Conservation (phyloP, 2,113 vertebrate genomes). For the Cebus imitator region DNA sequence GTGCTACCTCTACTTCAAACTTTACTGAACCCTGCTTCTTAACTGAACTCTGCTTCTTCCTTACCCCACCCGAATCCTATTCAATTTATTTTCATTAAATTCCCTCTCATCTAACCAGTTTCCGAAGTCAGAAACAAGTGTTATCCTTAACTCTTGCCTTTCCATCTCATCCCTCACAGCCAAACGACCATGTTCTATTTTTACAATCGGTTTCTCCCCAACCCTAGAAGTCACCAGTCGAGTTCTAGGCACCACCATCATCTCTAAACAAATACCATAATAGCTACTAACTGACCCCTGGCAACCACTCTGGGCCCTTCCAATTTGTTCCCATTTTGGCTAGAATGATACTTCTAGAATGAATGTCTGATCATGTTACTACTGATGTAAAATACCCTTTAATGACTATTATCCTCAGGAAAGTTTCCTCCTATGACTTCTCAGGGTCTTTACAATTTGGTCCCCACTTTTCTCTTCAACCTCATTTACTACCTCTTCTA, state of each 20-base stretch:
- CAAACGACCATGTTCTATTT: neutral
- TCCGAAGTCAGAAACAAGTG: neutral
- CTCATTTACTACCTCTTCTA: neutral
- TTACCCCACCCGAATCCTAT: neutral
- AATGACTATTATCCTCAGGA: neutral
- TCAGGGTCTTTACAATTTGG: neutral
- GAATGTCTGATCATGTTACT: neutral
- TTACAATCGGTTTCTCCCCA: conserved; percentile 14
- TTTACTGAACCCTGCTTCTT: neutral
- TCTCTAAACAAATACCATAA: neutral
- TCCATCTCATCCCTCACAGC: neutral
- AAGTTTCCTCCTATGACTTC: neutral
- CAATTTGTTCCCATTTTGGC: neutral
- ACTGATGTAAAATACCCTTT: neutral
- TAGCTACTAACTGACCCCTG: neutral
- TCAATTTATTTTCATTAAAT: neutral
- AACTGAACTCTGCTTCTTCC: neutral
- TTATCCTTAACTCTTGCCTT: neutral
- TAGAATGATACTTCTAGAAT: neutral
- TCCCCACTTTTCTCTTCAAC: neutral
- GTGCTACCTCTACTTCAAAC: neutral
- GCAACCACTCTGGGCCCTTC: neutral
- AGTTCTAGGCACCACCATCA: neutral
- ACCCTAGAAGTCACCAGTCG: neutral
- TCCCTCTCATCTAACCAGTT: neutral